Conservation (phyloP, 2,113 vertebrate genomes). For the Leiothrix lutea region DNA sequence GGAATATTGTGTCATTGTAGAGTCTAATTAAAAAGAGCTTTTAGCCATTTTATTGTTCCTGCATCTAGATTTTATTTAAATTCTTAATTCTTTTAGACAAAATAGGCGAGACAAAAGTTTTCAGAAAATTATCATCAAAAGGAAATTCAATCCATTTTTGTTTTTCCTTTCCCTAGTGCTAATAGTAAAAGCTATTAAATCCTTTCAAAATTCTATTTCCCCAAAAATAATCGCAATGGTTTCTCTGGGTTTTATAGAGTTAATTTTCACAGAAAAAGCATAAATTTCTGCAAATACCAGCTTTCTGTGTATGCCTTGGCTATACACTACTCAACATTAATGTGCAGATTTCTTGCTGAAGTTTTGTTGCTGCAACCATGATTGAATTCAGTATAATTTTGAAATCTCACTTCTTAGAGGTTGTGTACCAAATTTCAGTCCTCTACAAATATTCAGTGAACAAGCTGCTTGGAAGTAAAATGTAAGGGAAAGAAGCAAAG, state of each 20-base stretch:
- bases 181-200: not conserved
- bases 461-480: not conserved
- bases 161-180: not conserved
- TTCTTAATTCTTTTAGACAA: not conserved
- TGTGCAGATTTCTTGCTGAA: not conserved
- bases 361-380: not conserved
- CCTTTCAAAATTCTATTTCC: not conserved
- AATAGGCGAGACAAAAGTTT: not conserved
- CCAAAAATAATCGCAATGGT: not conserved
- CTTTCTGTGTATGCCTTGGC: not conserved
- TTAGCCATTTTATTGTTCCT: not conserved
- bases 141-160: not conserved
- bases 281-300: not conserved
- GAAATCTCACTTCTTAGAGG: not conserved
- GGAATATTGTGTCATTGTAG: not conserved
- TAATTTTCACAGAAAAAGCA: not conserved
- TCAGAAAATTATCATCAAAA: not conserved
- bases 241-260: not conserved
- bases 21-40: not conserved
- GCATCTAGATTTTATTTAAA: not conserved
- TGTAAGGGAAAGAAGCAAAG: not conserved
- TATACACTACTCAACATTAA: not conserved
- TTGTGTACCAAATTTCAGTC: not conserved
- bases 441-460: not conserved
- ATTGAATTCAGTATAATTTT: not conserved